Evolutionary conservation across 2,888 invertebrate species (phyloP), one percentile per base, ranked within the genome.

Genomic region (Erebia epiphron): DNA sequence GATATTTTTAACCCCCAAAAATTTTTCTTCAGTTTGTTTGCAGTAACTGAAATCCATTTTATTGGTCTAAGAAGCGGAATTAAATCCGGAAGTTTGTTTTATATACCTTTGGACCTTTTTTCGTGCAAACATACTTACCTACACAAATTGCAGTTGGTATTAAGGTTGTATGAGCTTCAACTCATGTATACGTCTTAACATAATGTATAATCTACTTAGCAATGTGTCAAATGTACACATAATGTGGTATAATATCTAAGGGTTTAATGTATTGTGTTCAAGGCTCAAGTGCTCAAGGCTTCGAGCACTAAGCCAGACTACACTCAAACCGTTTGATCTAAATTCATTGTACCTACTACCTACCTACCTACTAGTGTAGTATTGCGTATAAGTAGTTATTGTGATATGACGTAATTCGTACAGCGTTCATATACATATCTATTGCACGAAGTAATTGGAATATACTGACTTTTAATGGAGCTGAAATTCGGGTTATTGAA

Each of bases 141-240:
- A n/a, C n/a, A n/a, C n/a, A n/a, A n/a, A n/a, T 21, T 21, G 21
- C 21, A 21, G 21, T 21, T 1, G 21, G 21, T 21, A 21, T 21
- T 1, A 21, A 21, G 2, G 21, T 21, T 21, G 2, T 21, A 21
- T 21, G 21, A 21, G 21, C 21, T 21, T 21, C 21, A 21, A 21
- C 21, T 21, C 21, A 21, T 21, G 2, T 21, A 21, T 21, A 21
- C 21, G n/a, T n/a, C n/a, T 2, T 21, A 21, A 21, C 21, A 21
- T 21, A 1, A 21, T 21, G 21, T n/a, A 21, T 21, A 1, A 21
- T 21, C 1, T n/a, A 50, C 3, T n/a, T n/a, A n/a, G n/a, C n/a
- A 50, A n/a, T 50, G 18, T 54, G 54, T 18, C 18, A 54, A 54
- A 54, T 18, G 56, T 56, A 56, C 52, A 16, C 52, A 52, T 26